Evolutionary conservation across 2,888 invertebrate genomes (phyloP).

Genomic region (Amblyjoppa proteus): DNA sequence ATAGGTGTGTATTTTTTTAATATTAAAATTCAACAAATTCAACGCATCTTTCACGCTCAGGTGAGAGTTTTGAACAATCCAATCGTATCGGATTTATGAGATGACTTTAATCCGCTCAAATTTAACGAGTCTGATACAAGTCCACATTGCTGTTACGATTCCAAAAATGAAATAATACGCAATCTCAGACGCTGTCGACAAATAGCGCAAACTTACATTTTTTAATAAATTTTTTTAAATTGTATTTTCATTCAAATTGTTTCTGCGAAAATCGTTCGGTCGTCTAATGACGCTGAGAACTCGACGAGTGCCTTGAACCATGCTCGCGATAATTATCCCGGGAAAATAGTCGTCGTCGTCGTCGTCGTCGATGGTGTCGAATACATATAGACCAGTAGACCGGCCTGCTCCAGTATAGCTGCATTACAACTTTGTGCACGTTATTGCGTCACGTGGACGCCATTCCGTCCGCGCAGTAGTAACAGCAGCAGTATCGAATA

Average conservation of each 20-base stretch:
- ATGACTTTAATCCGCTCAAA: too few relatives aligned
- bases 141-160: too few relatives aligned
- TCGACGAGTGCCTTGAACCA: slow-evolving; percentile 49
- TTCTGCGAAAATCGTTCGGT: not conserved
- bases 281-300: not conserved
- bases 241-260: not conserved
- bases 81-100: not conserved
- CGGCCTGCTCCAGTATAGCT: slow-evolving; percentile 38
- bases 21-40: not conserved
- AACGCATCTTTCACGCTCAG: not conserved
- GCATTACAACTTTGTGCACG: slow-evolving; percentile 50
- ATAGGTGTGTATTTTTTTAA: not conserved
- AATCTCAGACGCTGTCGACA: too few relatives aligned
- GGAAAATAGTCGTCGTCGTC: slow-evolving; percentile 28
- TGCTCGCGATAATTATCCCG: slow-evolving; percentile 39
- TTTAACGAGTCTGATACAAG: too few relatives aligned
- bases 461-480: slow-evolving; percentile 53
- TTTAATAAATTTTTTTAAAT: not conserved
- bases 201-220: too few relatives aligned
- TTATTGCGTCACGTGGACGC: slow-evolving; percentile 66
- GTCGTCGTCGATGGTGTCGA: slow-evolving; percentile 24
- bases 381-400: slow-evolving; percentile 17
- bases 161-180: too few relatives aligned
- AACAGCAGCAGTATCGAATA: slow-evolving; percentile 43
- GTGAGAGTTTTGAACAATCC: not conserved